Evolutionary conservation across 2,797 vertebrate species (phyloP).

Genomic region (Pantherophis vulpinus): DNA sequence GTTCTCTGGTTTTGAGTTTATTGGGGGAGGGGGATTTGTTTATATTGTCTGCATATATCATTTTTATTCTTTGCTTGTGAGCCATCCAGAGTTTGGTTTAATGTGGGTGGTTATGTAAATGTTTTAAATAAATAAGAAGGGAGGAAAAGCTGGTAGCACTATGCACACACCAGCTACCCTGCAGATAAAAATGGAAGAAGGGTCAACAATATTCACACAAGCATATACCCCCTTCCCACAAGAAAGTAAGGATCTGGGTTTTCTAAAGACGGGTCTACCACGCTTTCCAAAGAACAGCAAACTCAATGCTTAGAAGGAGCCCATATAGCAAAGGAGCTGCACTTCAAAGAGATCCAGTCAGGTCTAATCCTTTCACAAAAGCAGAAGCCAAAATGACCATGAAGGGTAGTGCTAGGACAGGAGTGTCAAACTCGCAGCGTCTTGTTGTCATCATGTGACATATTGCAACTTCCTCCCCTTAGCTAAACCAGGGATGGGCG

Average conservation of each 20-base stretch:
- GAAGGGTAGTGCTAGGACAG: neutral
- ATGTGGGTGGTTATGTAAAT: neutral
- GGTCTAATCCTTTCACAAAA: neutral
- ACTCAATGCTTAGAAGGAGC: neutral
- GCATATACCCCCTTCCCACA: neutral
- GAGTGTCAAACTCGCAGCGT: too few relatives aligned
- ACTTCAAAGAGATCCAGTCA: neutral
- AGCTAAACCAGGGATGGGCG: rapidly evolving
- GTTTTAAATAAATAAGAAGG: neutral
- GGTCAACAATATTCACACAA: neutral
- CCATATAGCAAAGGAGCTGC: neutral
- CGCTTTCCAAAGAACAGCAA: neutral
- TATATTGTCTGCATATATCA: neutral
- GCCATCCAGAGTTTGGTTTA: neutral
- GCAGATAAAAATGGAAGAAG: neutral
- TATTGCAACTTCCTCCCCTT: too few relatives aligned
- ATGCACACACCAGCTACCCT: neutral
- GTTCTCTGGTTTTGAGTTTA: neutral
- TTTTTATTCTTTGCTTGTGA: neutral
- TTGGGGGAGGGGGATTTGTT: neutral
- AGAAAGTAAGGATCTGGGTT: neutral
- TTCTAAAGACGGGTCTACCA: neutral
- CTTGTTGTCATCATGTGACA: too few relatives aligned
- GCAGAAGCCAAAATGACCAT: neutral
- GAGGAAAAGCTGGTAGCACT: neutral